Base-by-base conservation (phyloP, 2,888 invertebrate genomes). In the Ophion slaviceki region DNA sequence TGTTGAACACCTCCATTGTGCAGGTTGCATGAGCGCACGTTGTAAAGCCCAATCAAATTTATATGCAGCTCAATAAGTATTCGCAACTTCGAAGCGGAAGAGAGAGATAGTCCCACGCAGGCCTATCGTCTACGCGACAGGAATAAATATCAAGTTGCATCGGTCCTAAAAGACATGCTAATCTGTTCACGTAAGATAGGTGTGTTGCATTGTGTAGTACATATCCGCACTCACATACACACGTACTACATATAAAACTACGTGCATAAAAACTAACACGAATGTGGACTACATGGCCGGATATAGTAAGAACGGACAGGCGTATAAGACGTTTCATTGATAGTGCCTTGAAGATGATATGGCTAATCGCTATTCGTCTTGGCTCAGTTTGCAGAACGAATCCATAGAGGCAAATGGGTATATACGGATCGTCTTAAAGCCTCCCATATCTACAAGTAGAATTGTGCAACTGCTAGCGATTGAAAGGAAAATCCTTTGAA, bases 131-230 rank as follows among this genome's bases (percentile, higher is more conserved):
- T 75, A 86, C 84, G 86, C 86, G 87, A 75, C 82, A 70, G 81
- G 88, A 88, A 86, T 88, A 87, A 84, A 87, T 87, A 87, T 84
- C 82, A 84, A 82, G 86, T 78, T 82, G 77, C 68, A 45, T 76
- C 70, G 75, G n/a, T 75, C 61, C 32, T 74, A 67, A 67, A 68
- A 81, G 82, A 72, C 71, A 20, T 61, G 67, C 66, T 68, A 77
- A 66, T 72, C 76, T 32, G 24, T 62, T 72, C 62, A 57, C 20
- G 11, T 72, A 66, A 53, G 61, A 36, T 77, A 66, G 61, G 72
- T 53, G 75, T 47, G 68, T 17, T 72, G 66, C 47, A 71, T 66
- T 32, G 40, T 47, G 20, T 68, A 53, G 57, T 28, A 28, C 28
- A 72, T 62, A 62, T n/a, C n/a, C 7, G 40, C 20, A 53, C 20